Evolutionary conservation across 1,140 invertebrate genomes (phyloP).

Genomic region (Drosophila saltans): DNA sequence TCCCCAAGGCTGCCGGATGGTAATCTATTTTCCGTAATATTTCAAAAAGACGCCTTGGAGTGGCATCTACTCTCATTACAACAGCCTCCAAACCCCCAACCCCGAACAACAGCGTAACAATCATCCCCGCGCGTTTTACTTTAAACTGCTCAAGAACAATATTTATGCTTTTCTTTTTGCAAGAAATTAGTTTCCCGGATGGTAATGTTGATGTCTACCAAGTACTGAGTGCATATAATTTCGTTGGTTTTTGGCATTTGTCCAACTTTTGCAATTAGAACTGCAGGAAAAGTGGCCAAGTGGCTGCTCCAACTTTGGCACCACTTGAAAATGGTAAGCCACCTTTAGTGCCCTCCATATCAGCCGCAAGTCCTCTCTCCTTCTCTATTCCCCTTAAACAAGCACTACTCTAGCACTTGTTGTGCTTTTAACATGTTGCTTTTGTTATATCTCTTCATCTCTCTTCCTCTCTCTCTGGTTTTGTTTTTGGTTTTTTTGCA

Average conservation of each 20-base stretch:
- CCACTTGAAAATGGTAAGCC: slow-evolving; percentile 33
- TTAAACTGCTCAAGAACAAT: slow-evolving; percentile 26
- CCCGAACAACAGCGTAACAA: neutral
- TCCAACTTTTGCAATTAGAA: slow-evolving; percentile 72
- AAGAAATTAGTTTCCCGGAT: slow-evolving; percentile 37
- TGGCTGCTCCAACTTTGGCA: slow-evolving; percentile 50
- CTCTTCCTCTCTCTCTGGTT: neutral
- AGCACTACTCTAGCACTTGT: slow-evolving; percentile 31
- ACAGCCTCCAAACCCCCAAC: slow-evolving; percentile 8
- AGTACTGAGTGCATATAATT: slow-evolving; percentile 67
- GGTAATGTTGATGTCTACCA: neutral
- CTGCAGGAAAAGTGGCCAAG: slow-evolving; percentile 56
- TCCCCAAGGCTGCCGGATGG: slow-evolving; percentile 10
- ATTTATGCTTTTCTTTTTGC: slow-evolving; percentile 34
- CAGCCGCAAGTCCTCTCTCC: neutral
- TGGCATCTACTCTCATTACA: slow-evolving; percentile 33
- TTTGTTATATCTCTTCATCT: slow-evolving; percentile 33
- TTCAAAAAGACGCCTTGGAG: slow-evolving; percentile 41
- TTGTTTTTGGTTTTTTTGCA: slow-evolving; percentile 28
- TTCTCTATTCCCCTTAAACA: slow-evolving; percentile 13
- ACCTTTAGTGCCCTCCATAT: neutral
- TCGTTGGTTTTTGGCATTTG: slow-evolving; percentile 42
- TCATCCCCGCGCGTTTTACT: neutral
- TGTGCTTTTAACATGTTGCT: slow-evolving; percentile 56
- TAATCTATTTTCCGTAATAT: slow-evolving; percentile 51